These are phyloP conservation scores for Microtus californicus DNA, from an alignment of 2,797 vertebrate genomes.

Conservation along the genomic window DNA sequence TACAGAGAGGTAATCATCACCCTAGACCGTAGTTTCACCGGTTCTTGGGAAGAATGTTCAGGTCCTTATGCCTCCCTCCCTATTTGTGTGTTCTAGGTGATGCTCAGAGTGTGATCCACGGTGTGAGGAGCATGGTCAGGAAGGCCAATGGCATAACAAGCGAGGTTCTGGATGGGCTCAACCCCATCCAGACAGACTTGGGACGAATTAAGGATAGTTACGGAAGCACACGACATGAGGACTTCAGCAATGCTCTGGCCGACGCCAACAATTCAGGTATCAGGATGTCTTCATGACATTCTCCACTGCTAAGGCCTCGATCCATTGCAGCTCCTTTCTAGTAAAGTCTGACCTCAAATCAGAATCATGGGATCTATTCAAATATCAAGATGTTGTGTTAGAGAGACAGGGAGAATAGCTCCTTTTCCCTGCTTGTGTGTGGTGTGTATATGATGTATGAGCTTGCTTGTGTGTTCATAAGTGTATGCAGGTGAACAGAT, in stretches of 20 bases:
- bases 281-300: background rate
- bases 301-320: background rate
- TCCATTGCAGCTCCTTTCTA: background rate
- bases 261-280: slow-evolving; percentile 92
- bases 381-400: background rate
- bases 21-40: background rate
- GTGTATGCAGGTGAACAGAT: background rate
- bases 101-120: slow-evolving; percentile 87
- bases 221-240: slow-evolving; percentile 83
- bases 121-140: slow-evolving; percentile 89
- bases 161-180: slow-evolving; percentile 89
- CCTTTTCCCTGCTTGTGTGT: background rate
- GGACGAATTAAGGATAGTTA: slow-evolving; percentile 87
- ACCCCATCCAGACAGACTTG: slow-evolving; percentile 90
- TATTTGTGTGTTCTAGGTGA: slow-evolving; percentile 88
- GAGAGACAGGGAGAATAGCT: background rate
- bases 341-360: slow-evolving; percentile 13
- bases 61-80: background rate
- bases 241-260: slow-evolving; percentile 89
- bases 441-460: background rate
- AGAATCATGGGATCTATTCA: background rate
- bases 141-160: slow-evolving; percentile 87
- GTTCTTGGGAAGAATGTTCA: background rate
- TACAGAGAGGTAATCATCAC: slow-evolving; percentile 90
- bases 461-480: background rate